These are phyloP conservation scores for Phragmatobia fuliginosa DNA, from an alignment of 2,888 invertebrate genomes.

Conservation along the genomic window DNA sequence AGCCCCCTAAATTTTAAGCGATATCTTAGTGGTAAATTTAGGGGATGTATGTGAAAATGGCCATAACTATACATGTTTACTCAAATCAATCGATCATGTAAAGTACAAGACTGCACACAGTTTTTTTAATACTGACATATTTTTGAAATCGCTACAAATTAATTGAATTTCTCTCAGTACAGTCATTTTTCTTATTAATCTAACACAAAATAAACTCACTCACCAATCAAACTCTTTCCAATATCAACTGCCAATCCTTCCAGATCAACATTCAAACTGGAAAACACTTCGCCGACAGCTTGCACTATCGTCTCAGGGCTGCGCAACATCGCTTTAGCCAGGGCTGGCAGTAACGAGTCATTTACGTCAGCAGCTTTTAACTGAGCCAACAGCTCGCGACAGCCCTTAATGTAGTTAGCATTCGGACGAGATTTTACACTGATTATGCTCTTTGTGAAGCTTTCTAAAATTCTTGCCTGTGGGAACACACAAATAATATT, in stretches of 20 bases:
- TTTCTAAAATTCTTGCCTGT: conserved; percentile 88
- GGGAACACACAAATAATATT: conserved; percentile 22
- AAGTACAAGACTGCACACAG: too few relatives aligned
- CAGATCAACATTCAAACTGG: conserved; percentile 90
- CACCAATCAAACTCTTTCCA: conserved; percentile 93
- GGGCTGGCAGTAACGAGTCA: conserved; percentile 91
- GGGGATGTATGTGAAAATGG: too few relatives aligned
- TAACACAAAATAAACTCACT: background rate
- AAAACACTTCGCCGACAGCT: conserved; percentile 92
- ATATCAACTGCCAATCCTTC: conserved; percentile 92
- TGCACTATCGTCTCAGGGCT: conserved; percentile 97
- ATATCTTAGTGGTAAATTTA: too few relatives aligned
- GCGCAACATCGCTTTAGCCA: conserved; percentile 96
- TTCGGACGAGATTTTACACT: conserved; percentile 92
- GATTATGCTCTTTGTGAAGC: conserved; percentile 92
- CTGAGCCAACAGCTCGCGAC: conserved; percentile 88
- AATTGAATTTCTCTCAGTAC: background rate
- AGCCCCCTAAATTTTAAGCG: too few relatives aligned
- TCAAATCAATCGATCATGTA: too few relatives aligned
- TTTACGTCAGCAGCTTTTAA: conserved; percentile 90
- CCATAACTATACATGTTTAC: too few relatives aligned
- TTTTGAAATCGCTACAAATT: background rate
- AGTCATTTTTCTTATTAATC: background rate
- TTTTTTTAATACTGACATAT: too few relatives aligned
- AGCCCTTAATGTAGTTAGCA: conserved; percentile 88